Base-by-base conservation (phyloP, 2,797 vertebrate species). In the Hephaestus fuliginosus region DNA sequence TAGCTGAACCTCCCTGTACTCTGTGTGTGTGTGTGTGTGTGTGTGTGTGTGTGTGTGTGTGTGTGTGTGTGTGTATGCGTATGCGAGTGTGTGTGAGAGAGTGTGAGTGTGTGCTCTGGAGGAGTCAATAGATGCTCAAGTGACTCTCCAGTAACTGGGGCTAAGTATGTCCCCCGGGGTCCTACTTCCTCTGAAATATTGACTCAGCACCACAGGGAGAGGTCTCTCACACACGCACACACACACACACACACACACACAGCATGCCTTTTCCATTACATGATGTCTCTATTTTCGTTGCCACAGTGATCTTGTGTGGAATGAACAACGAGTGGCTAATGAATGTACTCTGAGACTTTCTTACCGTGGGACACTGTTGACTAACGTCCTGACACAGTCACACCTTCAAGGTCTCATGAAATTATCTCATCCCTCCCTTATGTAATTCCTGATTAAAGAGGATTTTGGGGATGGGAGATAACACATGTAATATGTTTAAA, bases 111-210 rank as follows among this genome's bases (percentile, higher is more conserved):
- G 18, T 7, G 22, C 33, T 46, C 39, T 51, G 46, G 57, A 69
- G 70, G 56, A 89, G 69, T 80, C 80, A 44, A 73, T 82, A 74
- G 78, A 87, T 51, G 57, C 78, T 86, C 14, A 56, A 88, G 74
- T 80, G 76, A 80, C 79, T 91, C 81, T 84, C n/a, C 68, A 81
- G 89, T 87, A 78, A 88, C 81, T 74, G n/a, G 66, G 79, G 78
- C 55, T 81, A 89, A 90, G 82, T 72, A 52, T 64, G 83, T 89
- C 90, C 89, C 89, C 73, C 1, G 86, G 83, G 89, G 80, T 81
- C 68, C 46, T 12, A 49, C 89, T 92, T 93, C 91, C 92, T 92
- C 86, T 91, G 80, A 92, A 91, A 93, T 91, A 92, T 93, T 92
- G 89, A 91, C 86, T 93, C 88, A 70, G 81, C 91, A 82, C 88